These are phyloP conservation scores for Cyanistes caeruleus DNA, from an alignment of 2,113 vertebrate species.

Conservation along the genomic window DNA sequence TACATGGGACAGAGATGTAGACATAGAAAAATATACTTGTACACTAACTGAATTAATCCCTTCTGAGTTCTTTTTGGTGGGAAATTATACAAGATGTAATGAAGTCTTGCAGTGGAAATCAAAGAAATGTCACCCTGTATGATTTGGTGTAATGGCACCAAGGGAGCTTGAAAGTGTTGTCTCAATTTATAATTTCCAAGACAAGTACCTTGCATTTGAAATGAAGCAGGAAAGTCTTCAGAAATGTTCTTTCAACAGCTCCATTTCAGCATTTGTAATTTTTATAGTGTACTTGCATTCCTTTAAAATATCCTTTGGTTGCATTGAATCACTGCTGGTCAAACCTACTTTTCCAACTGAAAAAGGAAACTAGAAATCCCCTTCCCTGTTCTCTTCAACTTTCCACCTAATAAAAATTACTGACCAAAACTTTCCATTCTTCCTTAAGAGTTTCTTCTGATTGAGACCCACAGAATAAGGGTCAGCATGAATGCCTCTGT, in stretches of 20 bases:
- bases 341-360: neutral
- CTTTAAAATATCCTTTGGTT: neutral
- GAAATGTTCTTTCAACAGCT: conserved; percentile 4
- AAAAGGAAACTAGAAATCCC: neutral
- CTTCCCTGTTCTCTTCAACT: neutral
- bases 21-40: conserved; percentile 28
- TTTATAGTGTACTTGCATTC: neutral
- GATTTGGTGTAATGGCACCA: neutral
- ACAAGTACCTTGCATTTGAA: conserved; percentile 13
- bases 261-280: neutral
- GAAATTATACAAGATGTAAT: neutral
- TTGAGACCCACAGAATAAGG: neutral
- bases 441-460: neutral
- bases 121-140: neutral
- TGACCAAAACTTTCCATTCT: neutral
- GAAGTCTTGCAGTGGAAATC: conserved; percentile 39
- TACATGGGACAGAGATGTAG: neutral
- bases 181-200: conserved; percentile 44
- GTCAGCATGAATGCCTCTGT: neutral
- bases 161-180: neutral
- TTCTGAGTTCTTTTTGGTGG: conserved; percentile 12
- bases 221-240: neutral
- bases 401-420: neutral
- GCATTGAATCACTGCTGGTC: neutral
- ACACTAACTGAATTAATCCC: conserved; percentile 14